Base-by-base conservation (phyloP, 2,888 invertebrate species). In the Polyommatus icarus region DNA sequence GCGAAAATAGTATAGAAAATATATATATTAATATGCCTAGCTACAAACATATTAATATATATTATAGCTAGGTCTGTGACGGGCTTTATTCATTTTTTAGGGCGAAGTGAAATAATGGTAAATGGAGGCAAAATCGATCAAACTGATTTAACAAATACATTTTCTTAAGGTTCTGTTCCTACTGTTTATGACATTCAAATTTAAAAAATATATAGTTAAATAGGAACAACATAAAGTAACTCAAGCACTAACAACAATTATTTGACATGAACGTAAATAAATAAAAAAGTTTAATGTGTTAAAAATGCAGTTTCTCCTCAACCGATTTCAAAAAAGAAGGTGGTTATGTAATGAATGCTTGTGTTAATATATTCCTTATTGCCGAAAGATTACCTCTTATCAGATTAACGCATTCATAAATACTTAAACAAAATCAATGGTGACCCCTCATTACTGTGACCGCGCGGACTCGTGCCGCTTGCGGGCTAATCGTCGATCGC, bases 391-490 rank as follows among this genome's bases (percentile, higher is more conserved):
- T 67, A 24, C 10, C 29, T 24, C 10, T 67, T 29, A 67, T 67
- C 67, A 15, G 5, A 15, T 15, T 29, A 67, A 67, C 29, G 29
- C 15, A 29, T 67, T 29, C 18, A 32, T 67, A 32, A 67, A 67
- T 67, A 67, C 67, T 32, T 10, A 61, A 61, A 61, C 24, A 12
- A 67, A 29, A 32, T 67, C 29, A 29, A 75, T 20, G 46, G 40
- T 29, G 15, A 73, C 46, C 73, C 73, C 72, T 73, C 75, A 75
- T 54, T 54, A 54, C 50, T 15, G 40, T 40, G 73, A 73, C 75
- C 29, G 50, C 73, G 73, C 29, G 50, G 24, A 24, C 73, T 12
- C 36, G 54, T 67, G 75, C 50, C 75, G 10, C 46, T 40, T 29
- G 29, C 24, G 54, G 75, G 75, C 29, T 54, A 50, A 75, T 54